phyloP scores from a whole-genome alignment of 2,797 vertebrate species.

The Paedocypris micromegethes region DNA sequence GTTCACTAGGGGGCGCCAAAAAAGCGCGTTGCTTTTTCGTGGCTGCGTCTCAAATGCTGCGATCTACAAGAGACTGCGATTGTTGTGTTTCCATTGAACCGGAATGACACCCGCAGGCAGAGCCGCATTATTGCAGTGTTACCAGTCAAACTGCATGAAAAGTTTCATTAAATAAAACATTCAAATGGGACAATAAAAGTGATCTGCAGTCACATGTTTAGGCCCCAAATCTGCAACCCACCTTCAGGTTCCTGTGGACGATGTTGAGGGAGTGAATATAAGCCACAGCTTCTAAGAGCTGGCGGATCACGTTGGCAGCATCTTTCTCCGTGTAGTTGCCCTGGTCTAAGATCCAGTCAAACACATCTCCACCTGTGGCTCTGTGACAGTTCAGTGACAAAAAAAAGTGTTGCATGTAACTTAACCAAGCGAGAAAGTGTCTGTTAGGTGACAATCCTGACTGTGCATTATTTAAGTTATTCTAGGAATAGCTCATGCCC shows the following conservation, averaged over 20 bases:
- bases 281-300: constrained; percentile 79
- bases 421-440: constrained; percentile 12
- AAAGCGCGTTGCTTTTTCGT: constrained; percentile 26
- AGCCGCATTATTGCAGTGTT: constrained; percentile 45
- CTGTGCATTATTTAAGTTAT: constrained; percentile 1
- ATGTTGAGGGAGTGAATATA: constrained; percentile 83
- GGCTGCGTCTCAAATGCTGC: constrained; percentile 38
- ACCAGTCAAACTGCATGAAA: constrained; percentile 37
- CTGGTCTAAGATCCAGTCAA: constrained; percentile 84
- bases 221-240: constrained; percentile 38
- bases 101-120: constrained; percentile 44
- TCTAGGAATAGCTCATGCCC: neutral
- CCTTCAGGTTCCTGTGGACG: constrained; percentile 83
- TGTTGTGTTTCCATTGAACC: constrained; percentile 41
- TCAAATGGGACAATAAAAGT: constrained; percentile 12
- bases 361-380: constrained; percentile 82
- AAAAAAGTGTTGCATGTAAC: neutral
- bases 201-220: neutral
- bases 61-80: constrained; percentile 26
- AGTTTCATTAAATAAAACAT: constrained; percentile 32
- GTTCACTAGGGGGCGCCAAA: constrained; percentile 49
- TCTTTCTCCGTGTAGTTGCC: constrained; percentile 84
- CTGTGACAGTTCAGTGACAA: constrained; percentile 52
- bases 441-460: too few relatives aligned
- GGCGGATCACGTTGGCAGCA: constrained; percentile 79